A percentile compares a stretch with the other conserved stretches of the same genome.
phyloP scores from a whole-genome alignment of 2,888 invertebrate species.

The Hirtodrosophila trivittata region DNA sequence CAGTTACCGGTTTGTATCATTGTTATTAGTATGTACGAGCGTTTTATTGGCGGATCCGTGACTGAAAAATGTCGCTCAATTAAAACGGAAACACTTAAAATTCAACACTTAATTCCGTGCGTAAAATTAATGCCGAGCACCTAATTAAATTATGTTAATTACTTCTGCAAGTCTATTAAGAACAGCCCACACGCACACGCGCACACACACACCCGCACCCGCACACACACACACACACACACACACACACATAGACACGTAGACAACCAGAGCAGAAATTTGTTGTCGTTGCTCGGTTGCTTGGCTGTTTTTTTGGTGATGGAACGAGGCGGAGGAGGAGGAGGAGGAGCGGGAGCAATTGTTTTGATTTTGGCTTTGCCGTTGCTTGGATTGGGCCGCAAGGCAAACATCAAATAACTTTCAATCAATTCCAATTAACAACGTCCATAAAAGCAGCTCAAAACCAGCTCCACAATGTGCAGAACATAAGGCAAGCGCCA shows the following conservation, averaged over 20 bases:
- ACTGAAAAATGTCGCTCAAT: conserved; percentile 75
- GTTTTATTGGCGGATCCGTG: conserved; percentile 61
- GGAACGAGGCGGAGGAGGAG: not conserved
- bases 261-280: conserved; percentile 26
- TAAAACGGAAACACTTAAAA: conserved; percentile 79
- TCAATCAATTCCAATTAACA: conserved; percentile 77
- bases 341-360: not conserved
- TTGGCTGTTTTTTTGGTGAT: conserved; percentile 6
- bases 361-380: conserved; percentile 22
- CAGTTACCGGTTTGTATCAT: conserved; percentile 22
- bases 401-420: conserved; percentile 77
- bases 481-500: conserved; percentile 48
- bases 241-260: conserved; percentile 26
- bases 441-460: conserved; percentile 69
- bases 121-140: conserved; percentile 80
- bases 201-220: conserved; percentile 12
- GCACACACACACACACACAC: conserved; percentile 1
- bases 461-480: conserved; percentile 68
- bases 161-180: conserved; percentile 76
- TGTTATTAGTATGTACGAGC: conserved; percentile 50
- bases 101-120: conserved; percentile 80
- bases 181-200: conserved; percentile 35
- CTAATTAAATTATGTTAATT: conserved; percentile 79
- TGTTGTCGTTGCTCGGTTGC: conserved; percentile 9
- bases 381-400: conserved; percentile 32